phyloP scores from a whole-genome alignment of 2,888 invertebrate species.

The Meliscaeva auricollis region DNA sequence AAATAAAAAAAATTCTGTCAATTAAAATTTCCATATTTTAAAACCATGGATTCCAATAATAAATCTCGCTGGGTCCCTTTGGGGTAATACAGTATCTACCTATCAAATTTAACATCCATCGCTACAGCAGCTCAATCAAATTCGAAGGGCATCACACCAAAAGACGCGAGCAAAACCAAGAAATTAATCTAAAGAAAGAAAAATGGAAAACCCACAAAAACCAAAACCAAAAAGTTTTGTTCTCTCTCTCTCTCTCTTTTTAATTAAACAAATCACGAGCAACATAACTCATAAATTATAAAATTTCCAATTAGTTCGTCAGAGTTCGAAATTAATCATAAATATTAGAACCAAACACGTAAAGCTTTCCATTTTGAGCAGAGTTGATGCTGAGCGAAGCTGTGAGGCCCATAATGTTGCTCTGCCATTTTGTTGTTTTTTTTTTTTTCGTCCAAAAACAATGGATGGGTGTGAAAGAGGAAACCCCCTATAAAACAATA shows the following conservation, averaged over 20 bases:
- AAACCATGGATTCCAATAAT: slow-evolving; percentile 63
- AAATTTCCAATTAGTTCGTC: slow-evolving; percentile 71
- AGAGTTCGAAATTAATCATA: slow-evolving; percentile 69
- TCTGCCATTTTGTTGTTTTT: slow-evolving; percentile 24
- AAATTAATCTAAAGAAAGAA: slow-evolving; percentile 14
- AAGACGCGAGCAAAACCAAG: slow-evolving; percentile 4
- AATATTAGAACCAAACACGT: slow-evolving; percentile 64
- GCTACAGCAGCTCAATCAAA: slow-evolving; percentile 31
- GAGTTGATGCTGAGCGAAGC: background rate
- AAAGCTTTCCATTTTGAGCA: slow-evolving; percentile 10
- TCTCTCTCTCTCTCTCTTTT: slow-evolving; percentile 18
- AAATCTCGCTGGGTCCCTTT: slow-evolving; percentile 59
- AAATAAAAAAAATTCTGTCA: slow-evolving; percentile 46
- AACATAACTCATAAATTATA: slow-evolving; percentile 73
- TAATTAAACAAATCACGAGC: slow-evolving; percentile 73
- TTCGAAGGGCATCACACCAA: slow-evolving; percentile 10
- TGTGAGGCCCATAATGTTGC: slow-evolving; percentile 3
- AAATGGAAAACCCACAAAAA: slow-evolving; percentile 47
- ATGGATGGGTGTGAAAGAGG: background rate
- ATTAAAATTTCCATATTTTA: slow-evolving; percentile 69
- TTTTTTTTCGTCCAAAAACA: background rate
- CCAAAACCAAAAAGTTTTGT: slow-evolving; percentile 35
- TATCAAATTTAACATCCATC: slow-evolving; percentile 68
- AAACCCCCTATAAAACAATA: slow-evolving; percentile 39
- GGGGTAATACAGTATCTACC: slow-evolving; percentile 47